Evolutionary conservation across 2,113 vertebrate genomes (phyloP).

Genomic region (Hydropotes inermis): DNA sequence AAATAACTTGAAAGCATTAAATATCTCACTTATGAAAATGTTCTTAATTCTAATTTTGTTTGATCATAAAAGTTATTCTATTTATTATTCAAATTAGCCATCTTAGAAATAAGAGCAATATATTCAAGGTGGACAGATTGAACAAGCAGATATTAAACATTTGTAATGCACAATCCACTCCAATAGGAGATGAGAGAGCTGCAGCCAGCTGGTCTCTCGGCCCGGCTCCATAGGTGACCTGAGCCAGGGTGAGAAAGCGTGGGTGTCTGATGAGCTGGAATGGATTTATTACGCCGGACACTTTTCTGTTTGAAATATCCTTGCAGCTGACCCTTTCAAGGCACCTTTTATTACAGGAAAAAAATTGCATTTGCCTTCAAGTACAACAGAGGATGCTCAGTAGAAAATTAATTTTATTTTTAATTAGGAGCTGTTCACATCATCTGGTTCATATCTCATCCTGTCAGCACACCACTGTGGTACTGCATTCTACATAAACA

Average conservation of each 20-base stretch:
- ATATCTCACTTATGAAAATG: background rate
- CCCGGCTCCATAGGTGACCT: background rate
- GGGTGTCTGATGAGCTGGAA: background rate
- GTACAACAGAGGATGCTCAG: conserved; percentile 62
- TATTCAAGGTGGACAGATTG: background rate
- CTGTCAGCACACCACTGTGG: conserved; percentile 28
- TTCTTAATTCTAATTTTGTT: conserved; percentile 45
- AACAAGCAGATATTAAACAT: background rate
- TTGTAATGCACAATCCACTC: background rate
- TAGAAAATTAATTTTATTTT: conserved; percentile 67
- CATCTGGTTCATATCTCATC: conserved; percentile 28
- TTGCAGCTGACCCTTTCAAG: conserved; percentile 18
- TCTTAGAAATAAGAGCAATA: background rate
- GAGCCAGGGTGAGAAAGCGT: background rate
- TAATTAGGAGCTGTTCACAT: conserved; percentile 62
- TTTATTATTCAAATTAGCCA: background rate
- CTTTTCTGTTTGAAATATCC: conserved; percentile 39
- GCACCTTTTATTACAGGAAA: conserved; percentile 47
- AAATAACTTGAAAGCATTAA: conserved; percentile 3
- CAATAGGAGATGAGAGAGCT: background rate
- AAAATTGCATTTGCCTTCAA: conserved; percentile 59
- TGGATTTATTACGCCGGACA: conserved; percentile 7
- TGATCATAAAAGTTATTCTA: background rate
- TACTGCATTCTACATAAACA: conserved; percentile 20
- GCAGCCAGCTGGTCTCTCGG: background rate